Percentiles rank a stretch among this genome's conserved stretches.
These are phyloP conservation scores for Tragulus kanchil DNA, from an alignment of 2,113 vertebrate species.

Conservation along the genomic window DNA sequence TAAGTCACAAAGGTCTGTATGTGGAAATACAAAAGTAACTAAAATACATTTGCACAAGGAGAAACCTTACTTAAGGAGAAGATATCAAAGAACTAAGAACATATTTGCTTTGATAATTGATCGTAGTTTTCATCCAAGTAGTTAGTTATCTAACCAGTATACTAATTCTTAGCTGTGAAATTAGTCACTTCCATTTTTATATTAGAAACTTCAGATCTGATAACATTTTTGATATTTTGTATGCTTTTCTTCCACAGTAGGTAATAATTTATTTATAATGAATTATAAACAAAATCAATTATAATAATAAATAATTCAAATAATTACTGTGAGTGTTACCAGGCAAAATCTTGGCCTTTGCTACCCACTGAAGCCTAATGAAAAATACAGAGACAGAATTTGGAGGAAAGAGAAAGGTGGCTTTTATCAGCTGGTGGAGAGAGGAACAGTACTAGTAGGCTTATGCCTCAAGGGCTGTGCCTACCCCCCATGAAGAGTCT, in stretches of 20 bases:
- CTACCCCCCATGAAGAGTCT: no score
- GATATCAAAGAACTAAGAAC: background rate
- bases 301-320: background rate
- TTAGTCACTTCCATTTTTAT: background rate
- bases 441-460: no score
- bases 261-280: background rate
- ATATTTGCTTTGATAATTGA: conserved; percentile 41
- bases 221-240: background rate
- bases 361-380: no score
- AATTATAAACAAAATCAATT: background rate
- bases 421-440: no score
- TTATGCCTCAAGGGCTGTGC: no score
- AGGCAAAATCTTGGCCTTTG: no score
- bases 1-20: background rate
- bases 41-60: background rate
- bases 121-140: conserved; percentile 9
- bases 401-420: no score
- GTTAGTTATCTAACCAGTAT: background rate
- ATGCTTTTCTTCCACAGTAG: background rate
- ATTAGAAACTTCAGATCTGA: background rate
- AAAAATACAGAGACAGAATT: no score
- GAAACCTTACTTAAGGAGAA: background rate
- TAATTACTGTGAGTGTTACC: background rate
- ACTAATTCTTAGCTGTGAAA: background rate
- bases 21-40: background rate